A percentile compares a stretch with the other conserved stretches of the same genome.
These are phyloP conservation scores for Caenorhabditis afra DNA, from an alignment of 2,888 invertebrate species.

Conservation along the genomic window DNA sequence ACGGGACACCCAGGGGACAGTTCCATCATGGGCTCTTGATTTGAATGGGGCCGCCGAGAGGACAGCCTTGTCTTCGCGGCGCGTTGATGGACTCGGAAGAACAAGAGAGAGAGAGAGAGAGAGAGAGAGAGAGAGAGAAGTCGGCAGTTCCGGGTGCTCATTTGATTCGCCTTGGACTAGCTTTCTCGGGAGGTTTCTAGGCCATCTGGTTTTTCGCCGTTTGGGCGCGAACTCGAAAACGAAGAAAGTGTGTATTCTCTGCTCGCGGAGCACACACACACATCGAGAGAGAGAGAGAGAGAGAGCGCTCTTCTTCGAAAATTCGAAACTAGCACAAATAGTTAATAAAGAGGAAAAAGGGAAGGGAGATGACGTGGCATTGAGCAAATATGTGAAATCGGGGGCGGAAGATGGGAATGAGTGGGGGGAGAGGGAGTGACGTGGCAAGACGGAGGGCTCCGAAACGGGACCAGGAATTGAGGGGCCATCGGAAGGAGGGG, in stretches of 20 bases:
- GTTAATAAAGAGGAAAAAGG: background rate
- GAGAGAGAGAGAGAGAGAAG: conserved; percentile 6
- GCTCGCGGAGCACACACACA: background rate
- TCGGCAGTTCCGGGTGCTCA: conserved; percentile 36
- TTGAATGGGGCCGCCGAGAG: conserved; percentile 24
- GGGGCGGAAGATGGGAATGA: conserved; percentile 12
- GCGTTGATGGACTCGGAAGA: conserved; percentile 4
- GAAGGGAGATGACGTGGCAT: conserved; percentile 28
- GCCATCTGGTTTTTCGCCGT: background rate
- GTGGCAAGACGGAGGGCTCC: conserved; percentile 4
- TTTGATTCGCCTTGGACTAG: too few species aligned
- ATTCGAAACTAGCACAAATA: background rate
- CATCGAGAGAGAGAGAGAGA: too few species aligned
- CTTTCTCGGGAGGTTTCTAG: conserved; percentile 15
- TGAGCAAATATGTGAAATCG: conserved; percentile 13
- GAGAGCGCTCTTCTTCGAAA: background rate
- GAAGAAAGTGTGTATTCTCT: background rate
- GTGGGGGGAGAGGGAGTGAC: background rate
- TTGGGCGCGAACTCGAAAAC: background rate
- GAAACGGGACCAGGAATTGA: too few species aligned
- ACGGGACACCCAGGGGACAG: conserved; percentile 56
- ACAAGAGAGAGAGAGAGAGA: background rate
- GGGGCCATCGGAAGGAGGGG: too few species aligned
- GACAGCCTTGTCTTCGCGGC: conserved; percentile 14
- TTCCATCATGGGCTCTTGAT: conserved; percentile 48